Evolutionary conservation across 2,888 invertebrate species (phyloP), one percentile per base, ranked within the genome.

Genomic region (Pherbina coryleti): DNA sequence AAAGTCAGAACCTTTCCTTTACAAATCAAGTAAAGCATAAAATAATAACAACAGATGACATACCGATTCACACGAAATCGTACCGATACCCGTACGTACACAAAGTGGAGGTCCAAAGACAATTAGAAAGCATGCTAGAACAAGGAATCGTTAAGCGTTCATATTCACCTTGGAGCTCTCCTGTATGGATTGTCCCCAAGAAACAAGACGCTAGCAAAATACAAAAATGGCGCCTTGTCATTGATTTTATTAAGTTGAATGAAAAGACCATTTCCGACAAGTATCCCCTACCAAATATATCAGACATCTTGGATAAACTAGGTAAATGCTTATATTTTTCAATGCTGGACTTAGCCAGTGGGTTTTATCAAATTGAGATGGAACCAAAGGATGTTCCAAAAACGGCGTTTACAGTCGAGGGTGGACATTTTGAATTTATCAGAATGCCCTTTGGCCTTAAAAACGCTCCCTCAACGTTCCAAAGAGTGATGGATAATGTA

Each of bases 321-420:
- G 73, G 37, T 37, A 37, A 37, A 37, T 37, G 51, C 31, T 44
- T 67, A 34, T 72, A 78, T 17, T 78, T 69, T 53, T 53, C 70
- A 17, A 71, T 57, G 64, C 75, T 85, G 0, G 86, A 86, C 77
- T 64, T 86, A 0, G 84, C 85, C 0, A 84, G 82, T 0, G 86
- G 86, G 0, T 87, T 86, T 66, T 84, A 87, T 49, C 86, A 87
- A 74, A 86, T 88, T 0, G 80, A 82, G 22, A 84, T 87, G 80
- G 37, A 81, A 9, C 25, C 78, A 5, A 17, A 66, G 9, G 82
- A 83, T 44, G 78, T 81, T 11, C 72, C 55, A 14, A 83, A 83
- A 70, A 82, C 81, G n/a, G n/a, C n/a, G 17, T 84, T 84, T 66
- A 78, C 79, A 1, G 79, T 80, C 0, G 57, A 82, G 8, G 76